phyloP scores from a whole-genome alignment of 2,797 vertebrate species.

The Alosa sapidissima region DNA sequence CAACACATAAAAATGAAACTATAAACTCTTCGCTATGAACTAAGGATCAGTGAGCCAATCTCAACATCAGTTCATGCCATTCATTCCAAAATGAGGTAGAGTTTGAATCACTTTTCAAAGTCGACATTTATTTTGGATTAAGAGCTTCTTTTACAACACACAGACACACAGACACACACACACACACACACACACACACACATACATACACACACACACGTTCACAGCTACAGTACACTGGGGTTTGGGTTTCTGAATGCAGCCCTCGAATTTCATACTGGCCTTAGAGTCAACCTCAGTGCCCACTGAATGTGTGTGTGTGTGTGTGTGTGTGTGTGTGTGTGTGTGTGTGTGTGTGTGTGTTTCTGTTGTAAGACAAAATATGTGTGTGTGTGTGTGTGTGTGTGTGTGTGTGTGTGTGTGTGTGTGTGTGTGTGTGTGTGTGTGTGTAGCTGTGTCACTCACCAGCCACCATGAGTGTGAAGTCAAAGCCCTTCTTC shows the following conservation, averaged over 20 bases:
- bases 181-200: background rate
- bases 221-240: background rate
- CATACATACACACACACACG: no score
- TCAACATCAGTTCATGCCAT: background rate
- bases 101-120: conserved; percentile 8
- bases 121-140: conserved; percentile 1
- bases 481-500: conserved; percentile 97
- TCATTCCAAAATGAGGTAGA: background rate
- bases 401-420: background rate
- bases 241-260: background rate
- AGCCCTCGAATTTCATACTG: conserved; percentile 14
- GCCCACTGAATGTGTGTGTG: background rate
- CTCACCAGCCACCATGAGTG: conserved; percentile 95
- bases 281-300: conserved; percentile 13
- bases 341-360: background rate
- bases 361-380: background rate
- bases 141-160: background rate
- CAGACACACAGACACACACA: background rate
- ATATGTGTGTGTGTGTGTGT: background rate
- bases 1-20: background rate
- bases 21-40: background rate
- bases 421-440: conserved; percentile 18
- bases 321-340: background rate
- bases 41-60: background rate
- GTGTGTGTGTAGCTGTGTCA: background rate